A percentile compares a stretch with the other conserved stretches of the same genome.
Conservation (phyloP, 2,888 invertebrate genomes). For the Escarpia spicata region DNA sequence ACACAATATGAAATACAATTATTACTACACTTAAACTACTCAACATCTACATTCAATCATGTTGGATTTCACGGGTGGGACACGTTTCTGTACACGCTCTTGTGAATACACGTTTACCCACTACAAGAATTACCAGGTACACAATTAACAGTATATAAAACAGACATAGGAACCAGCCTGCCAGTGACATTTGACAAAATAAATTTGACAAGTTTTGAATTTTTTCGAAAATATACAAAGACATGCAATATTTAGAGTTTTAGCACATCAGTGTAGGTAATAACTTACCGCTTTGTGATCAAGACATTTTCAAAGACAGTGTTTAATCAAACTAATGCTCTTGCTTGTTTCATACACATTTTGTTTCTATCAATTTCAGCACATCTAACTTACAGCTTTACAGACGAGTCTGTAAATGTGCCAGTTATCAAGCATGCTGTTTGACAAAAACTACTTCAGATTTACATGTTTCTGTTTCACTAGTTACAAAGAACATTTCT, state of each 20-base stretch:
- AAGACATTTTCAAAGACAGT: background rate
- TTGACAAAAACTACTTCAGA: background rate
- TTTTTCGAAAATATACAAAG: background rate
- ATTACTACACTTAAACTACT: background rate
- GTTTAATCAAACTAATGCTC: background rate
- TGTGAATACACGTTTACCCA: background rate
- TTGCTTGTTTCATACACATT: background rate
- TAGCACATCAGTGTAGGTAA: background rate
- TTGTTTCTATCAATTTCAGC: background rate
- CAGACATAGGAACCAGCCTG: constrained; percentile 9
- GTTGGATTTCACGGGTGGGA: background rate
- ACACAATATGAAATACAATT: background rate
- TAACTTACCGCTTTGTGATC: background rate
- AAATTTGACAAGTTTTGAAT: background rate
- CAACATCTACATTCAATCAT: background rate
- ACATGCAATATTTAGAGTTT: background rate
- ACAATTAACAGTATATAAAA: background rate
- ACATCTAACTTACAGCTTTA: background rate
- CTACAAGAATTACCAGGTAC: background rate
- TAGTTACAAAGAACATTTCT: background rate
- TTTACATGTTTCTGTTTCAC: background rate
- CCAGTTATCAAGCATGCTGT: background rate
- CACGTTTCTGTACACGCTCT: background rate
- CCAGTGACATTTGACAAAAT: background rate
- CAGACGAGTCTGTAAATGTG: background rate